These are phyloP conservation scores for Centropyge bicolor DNA, from an alignment of 2,797 vertebrate genomes.

Conservation along the genomic window DNA sequence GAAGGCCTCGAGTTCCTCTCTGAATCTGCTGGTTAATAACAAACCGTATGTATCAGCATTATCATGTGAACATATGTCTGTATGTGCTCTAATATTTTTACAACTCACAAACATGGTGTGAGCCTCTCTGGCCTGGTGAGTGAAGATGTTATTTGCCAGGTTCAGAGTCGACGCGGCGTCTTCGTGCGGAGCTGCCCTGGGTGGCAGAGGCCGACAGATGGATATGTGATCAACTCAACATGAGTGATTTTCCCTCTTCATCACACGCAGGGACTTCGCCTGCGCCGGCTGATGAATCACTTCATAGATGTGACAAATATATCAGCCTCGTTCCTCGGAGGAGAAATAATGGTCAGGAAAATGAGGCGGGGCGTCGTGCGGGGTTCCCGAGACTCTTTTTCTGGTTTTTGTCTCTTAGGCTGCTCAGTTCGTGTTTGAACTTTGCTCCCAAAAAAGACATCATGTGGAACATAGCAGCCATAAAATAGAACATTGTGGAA, in stretches of 20 bases:
- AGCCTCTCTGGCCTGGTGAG: conserved; percentile 8
- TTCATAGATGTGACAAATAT: conserved; percentile 62
- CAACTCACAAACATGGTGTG: background rate
- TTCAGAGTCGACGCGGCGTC: conserved; percentile 28
- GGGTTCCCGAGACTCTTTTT: background rate
- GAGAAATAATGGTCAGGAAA: conserved; percentile 50
- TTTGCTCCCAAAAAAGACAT: background rate
- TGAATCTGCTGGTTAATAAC: background rate
- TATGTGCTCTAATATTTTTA: background rate
- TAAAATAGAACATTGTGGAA: background rate
- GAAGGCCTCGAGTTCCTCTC: background rate
- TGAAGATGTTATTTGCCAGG: conserved; percentile 45
- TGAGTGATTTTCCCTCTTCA: conserved; percentile 61
- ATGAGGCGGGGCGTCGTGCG: conserved; percentile 29
- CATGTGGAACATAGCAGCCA: background rate
- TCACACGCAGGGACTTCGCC: conserved; percentile 46
- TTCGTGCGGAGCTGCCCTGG: conserved; percentile 37
- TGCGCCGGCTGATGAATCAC: conserved; percentile 61
- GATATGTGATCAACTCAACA: conserved; percentile 60
- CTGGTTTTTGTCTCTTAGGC: conserved; percentile 6
- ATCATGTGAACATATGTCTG: background rate
- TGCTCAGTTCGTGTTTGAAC: background rate
- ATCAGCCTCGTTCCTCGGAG: conserved; percentile 43
- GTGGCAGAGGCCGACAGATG: conserved; percentile 54
- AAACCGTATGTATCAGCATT: background rate